A percentile compares a stretch with the other conserved stretches of the same genome.
Evolutionary conservation across 2,888 invertebrate species (phyloP).

Genomic region (Drosophila mercatorum): DNA sequence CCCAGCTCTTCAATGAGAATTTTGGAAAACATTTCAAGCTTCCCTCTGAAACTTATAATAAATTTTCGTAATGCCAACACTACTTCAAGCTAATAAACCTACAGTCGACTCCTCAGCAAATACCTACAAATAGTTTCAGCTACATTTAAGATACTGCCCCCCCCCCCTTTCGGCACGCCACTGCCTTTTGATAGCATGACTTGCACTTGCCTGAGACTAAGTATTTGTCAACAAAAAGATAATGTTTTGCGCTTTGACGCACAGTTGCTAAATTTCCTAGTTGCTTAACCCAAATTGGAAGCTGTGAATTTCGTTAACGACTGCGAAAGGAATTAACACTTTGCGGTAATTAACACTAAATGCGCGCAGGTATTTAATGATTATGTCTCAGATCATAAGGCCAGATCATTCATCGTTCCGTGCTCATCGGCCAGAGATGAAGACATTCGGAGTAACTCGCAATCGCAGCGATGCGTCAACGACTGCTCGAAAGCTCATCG

Average conservation of each 20-base stretch:
- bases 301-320: conserved; percentile 17
- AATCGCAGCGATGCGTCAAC: conserved; percentile 71
- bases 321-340: conserved; percentile 27
- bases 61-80: too few relatives aligned
- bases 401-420: neutral
- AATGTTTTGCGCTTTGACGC: conserved; percentile 10
- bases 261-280: conserved; percentile 26
- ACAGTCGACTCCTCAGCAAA: too few relatives aligned
- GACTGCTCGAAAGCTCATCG: conserved; percentile 57
- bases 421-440: conserved; percentile 21
- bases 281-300: conserved; percentile 29
- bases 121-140: neutral
- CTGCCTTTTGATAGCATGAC: conserved; percentile 10
- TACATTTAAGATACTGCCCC: neutral
- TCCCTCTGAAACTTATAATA: too few relatives aligned
- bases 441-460: conserved; percentile 41
- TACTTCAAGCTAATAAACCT: too few relatives aligned
- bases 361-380: neutral
- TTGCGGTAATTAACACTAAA: neutral
- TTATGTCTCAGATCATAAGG: neutral
- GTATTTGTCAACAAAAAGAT: conserved; percentile 7
- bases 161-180: neutral
- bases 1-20: too few relatives aligned
- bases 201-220: conserved; percentile 4
- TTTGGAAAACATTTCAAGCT: too few relatives aligned